These are phyloP conservation scores for Stratiomys singularior DNA, from an alignment of 2,888 invertebrate genomes.

Conservation along the genomic window DNA sequence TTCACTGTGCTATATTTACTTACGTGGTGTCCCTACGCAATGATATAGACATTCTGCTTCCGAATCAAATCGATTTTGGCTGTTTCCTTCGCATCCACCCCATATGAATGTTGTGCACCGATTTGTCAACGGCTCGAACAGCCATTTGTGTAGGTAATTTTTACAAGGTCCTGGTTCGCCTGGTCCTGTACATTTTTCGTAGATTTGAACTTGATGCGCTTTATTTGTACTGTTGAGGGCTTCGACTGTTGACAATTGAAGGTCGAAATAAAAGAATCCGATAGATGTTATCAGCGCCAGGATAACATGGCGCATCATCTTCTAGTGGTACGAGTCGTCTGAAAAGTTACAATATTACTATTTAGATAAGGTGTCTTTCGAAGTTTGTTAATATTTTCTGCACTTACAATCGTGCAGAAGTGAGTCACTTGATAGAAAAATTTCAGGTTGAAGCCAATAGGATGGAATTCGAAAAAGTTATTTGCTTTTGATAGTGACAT, in stretches of 20 bases:
- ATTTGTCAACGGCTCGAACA: constrained; percentile 70
- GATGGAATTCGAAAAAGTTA: too few species aligned
- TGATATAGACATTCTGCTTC: constrained; percentile 74
- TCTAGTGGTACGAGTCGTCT: constrained; percentile 35
- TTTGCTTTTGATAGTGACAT: too few species aligned
- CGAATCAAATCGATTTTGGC: constrained; percentile 74
- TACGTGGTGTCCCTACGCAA: constrained; percentile 72
- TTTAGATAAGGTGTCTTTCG: too few species aligned
- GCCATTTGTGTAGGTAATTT: constrained; percentile 75
- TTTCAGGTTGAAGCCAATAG: too few species aligned
- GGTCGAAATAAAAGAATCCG: constrained; percentile 44
- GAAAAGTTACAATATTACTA: constrained; percentile 3
- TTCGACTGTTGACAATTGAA: not conserved
- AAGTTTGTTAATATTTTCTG: too few species aligned
- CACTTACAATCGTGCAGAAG: too few species aligned
- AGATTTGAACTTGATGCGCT: constrained; percentile 62
- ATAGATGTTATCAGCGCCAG: constrained; percentile 45
- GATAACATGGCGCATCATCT: constrained; percentile 49
- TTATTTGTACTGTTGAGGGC: constrained; percentile 52
- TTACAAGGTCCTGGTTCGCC: constrained; percentile 71
- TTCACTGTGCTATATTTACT: constrained; percentile 56
- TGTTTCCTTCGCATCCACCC: constrained; percentile 77
- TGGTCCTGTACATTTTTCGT: constrained; percentile 65
- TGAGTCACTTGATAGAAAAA: too few species aligned
- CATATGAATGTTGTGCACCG: constrained; percentile 73